Percentiles rank a stretch among this genome's conserved stretches.
Conservation (phyloP, 2,113 vertebrate genomes). For the Corythornis madagascariensis region DNA sequence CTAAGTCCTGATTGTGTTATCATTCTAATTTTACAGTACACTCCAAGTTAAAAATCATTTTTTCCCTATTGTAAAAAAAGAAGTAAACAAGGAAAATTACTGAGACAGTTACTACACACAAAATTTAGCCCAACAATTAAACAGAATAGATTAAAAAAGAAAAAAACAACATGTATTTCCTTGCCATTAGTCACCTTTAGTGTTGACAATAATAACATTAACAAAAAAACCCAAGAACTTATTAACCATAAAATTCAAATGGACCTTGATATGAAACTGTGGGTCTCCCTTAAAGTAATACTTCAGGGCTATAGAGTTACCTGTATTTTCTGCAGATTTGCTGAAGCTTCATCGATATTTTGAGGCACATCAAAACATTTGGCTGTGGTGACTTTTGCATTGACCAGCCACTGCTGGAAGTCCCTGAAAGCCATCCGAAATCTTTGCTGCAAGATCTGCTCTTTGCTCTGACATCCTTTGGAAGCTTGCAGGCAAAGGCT, state of each 20-base stretch:
- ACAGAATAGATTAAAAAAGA: background rate
- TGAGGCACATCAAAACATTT: slow-evolving; percentile 95
- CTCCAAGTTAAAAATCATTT: background rate
- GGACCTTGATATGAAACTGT: background rate
- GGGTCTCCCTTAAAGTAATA: background rate
- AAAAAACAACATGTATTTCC: background rate
- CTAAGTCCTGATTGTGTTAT: background rate
- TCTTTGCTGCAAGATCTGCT: slow-evolving; percentile 91
- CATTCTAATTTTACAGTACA: background rate
- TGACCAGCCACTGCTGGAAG: slow-evolving; percentile 97
- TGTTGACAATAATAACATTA: background rate
- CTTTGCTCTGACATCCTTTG: slow-evolving; percentile 94
- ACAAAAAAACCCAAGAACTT: background rate
- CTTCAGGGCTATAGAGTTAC: slow-evolving; percentile 69
- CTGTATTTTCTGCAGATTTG: slow-evolving; percentile 90
- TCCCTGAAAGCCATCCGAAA: slow-evolving; percentile 88
- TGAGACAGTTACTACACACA: background rate
- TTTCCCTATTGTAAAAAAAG: background rate
- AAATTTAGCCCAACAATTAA: background rate
- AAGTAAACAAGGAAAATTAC: background rate
- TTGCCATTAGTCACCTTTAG: background rate
- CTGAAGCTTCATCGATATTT: slow-evolving; percentile 84
- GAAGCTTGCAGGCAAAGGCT: slow-evolving; percentile 94
- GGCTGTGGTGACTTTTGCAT: slow-evolving; percentile 90
- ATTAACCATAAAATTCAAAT: background rate